phyloP scores from a whole-genome alignment of 2,113 vertebrate genomes.

The Cyanistes caeruleus region DNA sequence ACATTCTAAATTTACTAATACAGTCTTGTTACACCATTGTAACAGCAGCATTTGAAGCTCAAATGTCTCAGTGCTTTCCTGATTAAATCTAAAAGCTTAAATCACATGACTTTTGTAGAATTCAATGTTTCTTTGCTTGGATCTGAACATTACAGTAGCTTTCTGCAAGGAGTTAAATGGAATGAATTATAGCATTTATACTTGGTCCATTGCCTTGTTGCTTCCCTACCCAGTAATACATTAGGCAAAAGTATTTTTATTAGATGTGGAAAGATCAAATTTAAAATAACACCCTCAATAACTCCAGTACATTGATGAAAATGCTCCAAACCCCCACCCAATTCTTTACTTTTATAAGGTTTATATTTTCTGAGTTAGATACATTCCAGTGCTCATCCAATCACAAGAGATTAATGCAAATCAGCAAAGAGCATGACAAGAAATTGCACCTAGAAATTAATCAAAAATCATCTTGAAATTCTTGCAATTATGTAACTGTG shows the following conservation, averaged over 20 bases:
- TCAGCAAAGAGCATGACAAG: neutral
- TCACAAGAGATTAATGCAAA: neutral
- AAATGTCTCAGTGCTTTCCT: neutral
- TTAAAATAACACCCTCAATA: neutral
- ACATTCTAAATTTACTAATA: neutral
- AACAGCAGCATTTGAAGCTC: neutral
- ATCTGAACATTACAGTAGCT: neutral
- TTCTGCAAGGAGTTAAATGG: neutral
- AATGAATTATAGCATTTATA: neutral
- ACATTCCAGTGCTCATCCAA: neutral
- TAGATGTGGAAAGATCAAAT: neutral
- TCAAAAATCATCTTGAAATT: neutral
- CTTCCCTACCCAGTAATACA: neutral
- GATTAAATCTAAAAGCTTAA: neutral
- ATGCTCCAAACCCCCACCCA: neutral
- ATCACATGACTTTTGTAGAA: neutral
- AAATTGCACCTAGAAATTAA: neutral
- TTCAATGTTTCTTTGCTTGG: neutral
- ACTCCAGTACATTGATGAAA: neutral
- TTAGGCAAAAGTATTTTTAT: neutral
- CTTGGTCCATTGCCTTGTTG: neutral
- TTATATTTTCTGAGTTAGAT: neutral
- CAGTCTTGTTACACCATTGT: neutral
- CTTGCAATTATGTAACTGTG: neutral
- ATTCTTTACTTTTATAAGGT: neutral